Percentiles rank a stretch among this genome's conserved stretches.
phyloP scores from a whole-genome alignment of 1,140 invertebrate species.

The Alviniconcha marisindica region DNA sequence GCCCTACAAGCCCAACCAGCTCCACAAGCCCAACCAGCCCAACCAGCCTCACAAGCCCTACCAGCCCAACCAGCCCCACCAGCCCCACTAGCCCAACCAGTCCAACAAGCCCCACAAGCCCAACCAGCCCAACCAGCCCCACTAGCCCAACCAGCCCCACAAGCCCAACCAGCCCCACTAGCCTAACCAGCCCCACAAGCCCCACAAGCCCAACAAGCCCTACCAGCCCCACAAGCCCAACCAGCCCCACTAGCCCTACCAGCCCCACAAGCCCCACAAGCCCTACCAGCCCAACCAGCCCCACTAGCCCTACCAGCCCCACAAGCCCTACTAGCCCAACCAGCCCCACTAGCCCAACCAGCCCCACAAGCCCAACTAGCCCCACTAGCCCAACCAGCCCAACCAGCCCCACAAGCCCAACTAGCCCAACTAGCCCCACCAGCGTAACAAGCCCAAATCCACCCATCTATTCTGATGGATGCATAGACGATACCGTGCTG shows the following conservation, averaged over 20 bases:
- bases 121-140: no score
- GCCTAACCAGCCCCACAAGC: no score
- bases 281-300: slow-evolving; percentile 13
- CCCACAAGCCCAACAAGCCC: no score
- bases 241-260: not conserved
- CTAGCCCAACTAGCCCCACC: slow-evolving; percentile 4
- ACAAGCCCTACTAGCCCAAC: slow-evolving; percentile 1
- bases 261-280: not conserved
- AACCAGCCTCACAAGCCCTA: no score
- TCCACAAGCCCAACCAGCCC: no score
- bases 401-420: not conserved
- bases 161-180: no score
- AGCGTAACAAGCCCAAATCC: not conserved
- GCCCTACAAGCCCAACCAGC: no score
- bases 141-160: no score
- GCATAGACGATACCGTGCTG: no score
- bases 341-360: not conserved
- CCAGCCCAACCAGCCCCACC: no score
- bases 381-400: slow-evolving; percentile 5
- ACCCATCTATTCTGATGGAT: not conserved
- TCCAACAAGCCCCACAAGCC: no score
- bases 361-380: slow-evolving; percentile 11
- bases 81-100: no score
- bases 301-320: not conserved
- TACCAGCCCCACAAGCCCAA: not conserved